phyloP scores from a whole-genome alignment of 2,888 invertebrate species.

The Lordiphosa andalusiaca region DNA sequence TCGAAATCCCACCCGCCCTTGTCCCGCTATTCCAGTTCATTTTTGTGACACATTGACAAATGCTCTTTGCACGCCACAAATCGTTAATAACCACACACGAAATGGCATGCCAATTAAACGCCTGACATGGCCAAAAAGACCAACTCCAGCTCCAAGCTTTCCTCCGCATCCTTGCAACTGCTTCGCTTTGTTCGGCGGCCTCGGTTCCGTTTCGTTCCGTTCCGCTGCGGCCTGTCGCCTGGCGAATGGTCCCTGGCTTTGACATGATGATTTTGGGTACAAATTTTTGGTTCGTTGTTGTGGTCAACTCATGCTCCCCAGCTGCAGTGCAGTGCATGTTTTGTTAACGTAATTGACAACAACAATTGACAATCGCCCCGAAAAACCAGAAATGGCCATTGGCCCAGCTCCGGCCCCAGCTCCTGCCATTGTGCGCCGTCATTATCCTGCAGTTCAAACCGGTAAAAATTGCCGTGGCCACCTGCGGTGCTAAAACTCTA shows the following conservation, averaged over 20 bases:
- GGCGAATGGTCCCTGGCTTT: conserved; percentile 20
- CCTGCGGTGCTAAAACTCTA: conserved; percentile 64
- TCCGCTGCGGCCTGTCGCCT: conserved; percentile 7
- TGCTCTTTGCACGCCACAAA: conserved; percentile 64
- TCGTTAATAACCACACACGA: conserved; percentile 58
- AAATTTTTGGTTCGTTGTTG: conserved; percentile 48
- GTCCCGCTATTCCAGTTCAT: conserved; percentile 45
- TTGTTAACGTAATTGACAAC: conserved; percentile 71
- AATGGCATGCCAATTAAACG: conserved; percentile 65
- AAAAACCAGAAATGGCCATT: conserved; percentile 43
- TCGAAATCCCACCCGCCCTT: neutral
- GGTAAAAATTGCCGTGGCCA: conserved; percentile 40
- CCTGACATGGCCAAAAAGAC: conserved; percentile 31
- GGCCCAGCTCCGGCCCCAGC: conserved; percentile 9
- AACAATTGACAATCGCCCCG: conserved; percentile 66
- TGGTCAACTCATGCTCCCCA: conserved; percentile 29
- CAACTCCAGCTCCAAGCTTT: conserved; percentile 1
- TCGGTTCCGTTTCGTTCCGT: conserved; percentile 22
- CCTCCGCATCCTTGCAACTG: conserved; percentile 6
- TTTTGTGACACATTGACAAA: conserved; percentile 69
- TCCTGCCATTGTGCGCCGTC: conserved; percentile 47
- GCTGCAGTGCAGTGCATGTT: conserved; percentile 49
- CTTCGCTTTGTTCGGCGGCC: conserved; percentile 26
- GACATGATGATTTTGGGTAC: conserved; percentile 44
- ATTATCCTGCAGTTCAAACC: conserved; percentile 56